A percentile compares a stretch with the other conserved stretches of the same genome.
phyloP scores from a whole-genome alignment of 2,113 vertebrate species.

The Lagopus muta region DNA sequence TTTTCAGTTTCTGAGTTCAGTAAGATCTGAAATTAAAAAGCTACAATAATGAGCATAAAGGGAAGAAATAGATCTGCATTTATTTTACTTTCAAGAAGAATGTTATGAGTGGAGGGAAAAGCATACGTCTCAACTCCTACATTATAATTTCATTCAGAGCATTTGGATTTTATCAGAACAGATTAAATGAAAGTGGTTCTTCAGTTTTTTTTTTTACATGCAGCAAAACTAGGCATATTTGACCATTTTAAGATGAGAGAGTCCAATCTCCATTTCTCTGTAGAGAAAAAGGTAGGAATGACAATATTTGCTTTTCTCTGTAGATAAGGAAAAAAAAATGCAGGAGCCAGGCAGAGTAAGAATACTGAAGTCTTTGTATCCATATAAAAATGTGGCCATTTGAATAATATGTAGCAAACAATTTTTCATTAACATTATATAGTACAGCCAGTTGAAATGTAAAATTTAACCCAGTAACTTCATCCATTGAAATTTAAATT shows the following conservation, averaged over 20 bases:
- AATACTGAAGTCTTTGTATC: background rate
- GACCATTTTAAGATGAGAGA: background rate
- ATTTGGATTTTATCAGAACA: background rate
- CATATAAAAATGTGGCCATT: background rate
- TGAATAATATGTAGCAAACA: background rate
- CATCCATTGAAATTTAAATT: background rate
- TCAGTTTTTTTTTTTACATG: conserved; percentile 18
- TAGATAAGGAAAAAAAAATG: background rate
- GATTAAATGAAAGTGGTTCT: conserved; percentile 1
- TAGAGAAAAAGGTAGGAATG: background rate
- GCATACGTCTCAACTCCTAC: background rate
- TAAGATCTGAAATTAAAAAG: conserved; percentile 43
- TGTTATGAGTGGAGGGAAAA: background rate
- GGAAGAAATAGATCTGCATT: conserved; percentile 38
- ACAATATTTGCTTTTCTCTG: background rate
- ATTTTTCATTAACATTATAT: background rate
- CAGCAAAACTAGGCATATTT: background rate
- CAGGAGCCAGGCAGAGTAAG: background rate
- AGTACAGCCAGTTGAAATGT: background rate
- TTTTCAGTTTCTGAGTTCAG: conserved; percentile 37
- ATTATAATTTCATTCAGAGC: background rate
- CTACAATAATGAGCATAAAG: conserved; percentile 17
- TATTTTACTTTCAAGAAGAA: conserved; percentile 17
- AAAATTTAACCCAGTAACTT: background rate
- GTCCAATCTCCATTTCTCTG: background rate